Evolutionary conservation across 2,888 invertebrate species (phyloP).

Genomic region (Drosophila mimica): DNA sequence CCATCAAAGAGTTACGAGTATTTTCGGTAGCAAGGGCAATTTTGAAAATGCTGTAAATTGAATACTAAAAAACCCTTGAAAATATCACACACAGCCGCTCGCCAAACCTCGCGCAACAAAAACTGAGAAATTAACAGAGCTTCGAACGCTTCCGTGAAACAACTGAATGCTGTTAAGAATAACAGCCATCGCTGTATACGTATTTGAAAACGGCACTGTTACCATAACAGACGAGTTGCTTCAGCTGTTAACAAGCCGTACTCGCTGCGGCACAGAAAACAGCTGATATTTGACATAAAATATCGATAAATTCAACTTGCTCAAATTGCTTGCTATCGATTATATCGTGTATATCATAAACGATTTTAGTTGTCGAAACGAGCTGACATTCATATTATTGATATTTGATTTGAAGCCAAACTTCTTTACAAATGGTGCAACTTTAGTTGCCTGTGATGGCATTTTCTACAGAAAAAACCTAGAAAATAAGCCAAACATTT

Average conservation of each 20-base stretch:
- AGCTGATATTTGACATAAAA: conserved; percentile 22
- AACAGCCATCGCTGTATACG: conserved; percentile 23
- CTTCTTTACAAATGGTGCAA: background rate
- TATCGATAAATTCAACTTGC: conserved; percentile 6
- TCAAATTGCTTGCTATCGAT: background rate
- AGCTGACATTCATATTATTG: background rate
- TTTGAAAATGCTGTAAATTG: conserved; percentile 25
- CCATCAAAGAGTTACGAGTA: background rate
- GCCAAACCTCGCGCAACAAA: conserved; percentile 54
- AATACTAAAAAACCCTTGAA: conserved; percentile 25
- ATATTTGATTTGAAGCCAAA: background rate
- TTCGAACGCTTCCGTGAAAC: conserved; percentile 20
- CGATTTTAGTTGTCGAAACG: background rate
- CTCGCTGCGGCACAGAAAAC: conserved; percentile 14
- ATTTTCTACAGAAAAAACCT: background rate
- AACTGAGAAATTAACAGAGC: conserved; percentile 51
- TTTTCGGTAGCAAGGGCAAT: conserved; percentile 10
- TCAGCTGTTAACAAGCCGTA: background rate
- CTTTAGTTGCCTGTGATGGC: background rate
- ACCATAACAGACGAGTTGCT: conserved; percentile 8
- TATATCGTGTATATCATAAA: background rate
- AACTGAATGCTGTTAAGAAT: conserved; percentile 32
- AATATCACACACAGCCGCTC: conserved; percentile 50
- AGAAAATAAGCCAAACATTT: background rate
- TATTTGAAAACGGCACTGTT: conserved; percentile 24